These are phyloP conservation scores for Stictocephala bisonia DNA, from an alignment of 2,888 invertebrate species.

Conservation along the genomic window DNA sequence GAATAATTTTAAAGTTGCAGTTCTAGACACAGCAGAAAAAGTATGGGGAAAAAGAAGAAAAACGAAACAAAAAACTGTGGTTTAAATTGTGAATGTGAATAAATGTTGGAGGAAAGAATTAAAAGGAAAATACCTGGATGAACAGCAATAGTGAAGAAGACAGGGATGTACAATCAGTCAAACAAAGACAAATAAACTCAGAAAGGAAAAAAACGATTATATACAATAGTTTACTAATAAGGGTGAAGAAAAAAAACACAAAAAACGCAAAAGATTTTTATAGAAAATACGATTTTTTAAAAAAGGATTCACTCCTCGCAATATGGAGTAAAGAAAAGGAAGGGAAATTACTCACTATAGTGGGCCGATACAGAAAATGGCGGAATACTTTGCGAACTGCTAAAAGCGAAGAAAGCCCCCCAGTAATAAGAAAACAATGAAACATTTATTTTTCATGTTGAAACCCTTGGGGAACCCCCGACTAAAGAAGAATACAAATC, in stretches of 20 bases:
- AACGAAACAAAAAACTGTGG: conserved; percentile 8
- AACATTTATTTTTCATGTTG: conserved; percentile 4
- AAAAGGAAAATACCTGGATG: neutral
- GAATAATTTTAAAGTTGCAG: conserved; percentile 2
- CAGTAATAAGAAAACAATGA: neutral
- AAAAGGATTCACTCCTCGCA: conserved; percentile 16
- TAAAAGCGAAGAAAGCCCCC: conserved; percentile 1
- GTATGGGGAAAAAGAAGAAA: conserved; percentile 26
- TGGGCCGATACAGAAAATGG: neutral
- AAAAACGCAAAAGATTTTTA: conserved; percentile 37
- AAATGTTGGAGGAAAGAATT: conserved; percentile 6
- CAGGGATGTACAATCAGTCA: neutral
- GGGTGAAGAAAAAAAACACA: conserved; percentile 12
- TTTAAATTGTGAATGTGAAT: conserved; percentile 21
- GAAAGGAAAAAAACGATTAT: conserved; percentile 11
- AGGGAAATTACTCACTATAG: neutral
- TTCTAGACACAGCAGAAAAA: conserved; percentile 21
- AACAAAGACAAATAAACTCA: neutral
- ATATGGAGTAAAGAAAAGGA: conserved; percentile 15
- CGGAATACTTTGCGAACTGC: neutral
- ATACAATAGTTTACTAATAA: conserved; percentile 7
- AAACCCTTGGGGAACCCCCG: conserved; percentile 19
- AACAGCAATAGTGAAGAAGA: conserved; percentile 1
- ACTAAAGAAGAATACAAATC: conserved; percentile 20
- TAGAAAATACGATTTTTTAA: conserved; percentile 26